A percentile compares a stretch with the other conserved stretches of the same genome.
phyloP scores from a whole-genome alignment of 2,888 invertebrate genomes.

The Drosophila sordidapex region DNA sequence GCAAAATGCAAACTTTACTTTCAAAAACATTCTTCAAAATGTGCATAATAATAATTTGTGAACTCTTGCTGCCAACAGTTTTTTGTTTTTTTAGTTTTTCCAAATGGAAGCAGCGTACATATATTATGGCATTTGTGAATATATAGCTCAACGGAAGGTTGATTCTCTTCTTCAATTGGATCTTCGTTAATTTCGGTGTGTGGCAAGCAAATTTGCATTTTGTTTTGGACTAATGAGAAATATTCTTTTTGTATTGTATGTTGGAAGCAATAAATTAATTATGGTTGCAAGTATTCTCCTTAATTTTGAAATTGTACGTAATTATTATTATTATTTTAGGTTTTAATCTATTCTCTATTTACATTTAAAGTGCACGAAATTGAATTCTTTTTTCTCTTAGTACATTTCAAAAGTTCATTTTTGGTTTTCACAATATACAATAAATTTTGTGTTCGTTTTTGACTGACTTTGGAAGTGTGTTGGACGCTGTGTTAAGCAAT shows the following conservation, averaged over 20 bases:
- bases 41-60: conserved; percentile 27
- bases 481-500: conserved; percentile 21
- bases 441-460: conserved; percentile 38
- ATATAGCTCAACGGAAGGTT: conserved; percentile 42
- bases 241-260: not conserved
- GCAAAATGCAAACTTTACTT: conserved; percentile 35
- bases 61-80: conserved; percentile 26
- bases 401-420: conserved; percentile 41
- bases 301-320: conserved; percentile 16
- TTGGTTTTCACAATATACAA: conserved; percentile 44
- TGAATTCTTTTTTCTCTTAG: conserved; percentile 5
- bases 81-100: conserved; percentile 6
- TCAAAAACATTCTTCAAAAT: conserved; percentile 9
- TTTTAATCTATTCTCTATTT: conserved; percentile 23
- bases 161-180: conserved; percentile 5
- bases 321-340: conserved; percentile 7
- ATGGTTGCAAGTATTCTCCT: conserved; percentile 21
- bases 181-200: conserved; percentile 13
- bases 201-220: conserved; percentile 42
- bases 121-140: conserved; percentile 29
- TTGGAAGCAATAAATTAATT: conserved; percentile 49
- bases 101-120: conserved; percentile 38
- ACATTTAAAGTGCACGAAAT: conserved; percentile 51
- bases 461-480: conserved; percentile 48
- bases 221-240: conserved; percentile 21